Percentiles rank a stretch among this genome's conserved stretches.
These are phyloP conservation scores for Fregata magnificens DNA, from an alignment of 2,113 vertebrate genomes.

Conservation along the genomic window DNA sequence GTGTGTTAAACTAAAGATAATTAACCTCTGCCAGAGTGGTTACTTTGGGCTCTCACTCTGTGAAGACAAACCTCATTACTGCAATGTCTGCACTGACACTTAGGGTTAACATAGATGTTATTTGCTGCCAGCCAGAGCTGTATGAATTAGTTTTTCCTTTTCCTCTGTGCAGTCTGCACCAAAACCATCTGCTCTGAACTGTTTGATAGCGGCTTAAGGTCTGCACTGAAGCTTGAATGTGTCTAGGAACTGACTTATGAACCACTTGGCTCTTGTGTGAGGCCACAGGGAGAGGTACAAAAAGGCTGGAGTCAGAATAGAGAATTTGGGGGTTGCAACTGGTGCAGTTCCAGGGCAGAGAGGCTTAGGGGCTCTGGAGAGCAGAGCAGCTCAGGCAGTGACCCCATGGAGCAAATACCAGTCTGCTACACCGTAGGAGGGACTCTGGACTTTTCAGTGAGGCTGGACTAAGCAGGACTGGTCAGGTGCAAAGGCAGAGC, in stretches of 20 bases:
- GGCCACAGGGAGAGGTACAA: background rate
- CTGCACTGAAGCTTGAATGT: background rate
- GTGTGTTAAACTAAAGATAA: background rate
- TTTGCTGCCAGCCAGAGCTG: background rate
- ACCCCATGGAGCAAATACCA: fast-evolving
- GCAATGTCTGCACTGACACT: background rate
- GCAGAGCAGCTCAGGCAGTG: background rate
- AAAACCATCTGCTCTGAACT: background rate
- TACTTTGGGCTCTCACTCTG: background rate
- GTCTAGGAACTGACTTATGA: background rate
- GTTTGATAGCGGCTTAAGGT: background rate
- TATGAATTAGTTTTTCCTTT: background rate
- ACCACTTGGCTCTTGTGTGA: background rate
- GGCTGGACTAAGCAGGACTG: background rate
- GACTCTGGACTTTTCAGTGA: background rate
- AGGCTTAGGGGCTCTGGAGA: background rate
- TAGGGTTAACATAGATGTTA: background rate
- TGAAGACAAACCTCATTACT: background rate
- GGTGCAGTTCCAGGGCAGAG: background rate
- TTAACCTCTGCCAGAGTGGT: background rate
- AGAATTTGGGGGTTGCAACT: background rate
- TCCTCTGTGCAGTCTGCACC: background rate
- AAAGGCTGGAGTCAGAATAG: background rate
- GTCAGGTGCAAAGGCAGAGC: background rate
- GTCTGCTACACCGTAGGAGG: background rate